These are phyloP conservation scores for Takifugu ocellatus DNA, from an alignment of 2,797 vertebrate genomes.

Conservation along the genomic window DNA sequence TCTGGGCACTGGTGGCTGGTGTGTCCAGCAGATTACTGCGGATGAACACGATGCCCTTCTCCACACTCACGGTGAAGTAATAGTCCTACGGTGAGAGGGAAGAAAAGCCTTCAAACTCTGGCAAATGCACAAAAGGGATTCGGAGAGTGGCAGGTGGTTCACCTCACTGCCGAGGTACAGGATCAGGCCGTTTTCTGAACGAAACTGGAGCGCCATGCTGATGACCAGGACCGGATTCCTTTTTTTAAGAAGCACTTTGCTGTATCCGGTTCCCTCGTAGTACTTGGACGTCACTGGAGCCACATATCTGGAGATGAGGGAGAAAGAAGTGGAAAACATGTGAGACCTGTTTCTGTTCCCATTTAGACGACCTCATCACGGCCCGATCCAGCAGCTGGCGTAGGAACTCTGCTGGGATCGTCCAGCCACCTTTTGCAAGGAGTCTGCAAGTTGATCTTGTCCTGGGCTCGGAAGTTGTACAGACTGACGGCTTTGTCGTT, in stretches of 20 bases:
- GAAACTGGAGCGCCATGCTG: constrained; percentile 11
- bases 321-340: constrained; percentile 1
- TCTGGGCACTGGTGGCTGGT: rapidly evolving
- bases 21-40: constrained; percentile 15
- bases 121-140: neutral
- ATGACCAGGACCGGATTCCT: rapidly evolving
- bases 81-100: constrained; percentile 45
- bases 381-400: neutral
- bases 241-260: constrained; percentile 25
- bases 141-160: constrained; percentile 3
- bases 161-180: constrained; percentile 65
- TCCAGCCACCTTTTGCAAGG: constrained; percentile 75
- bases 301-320: constrained; percentile 50
- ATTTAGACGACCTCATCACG: neutral
- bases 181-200: constrained; percentile 66
- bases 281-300: constrained; percentile 14
- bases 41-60: constrained; percentile 52
- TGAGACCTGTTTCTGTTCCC: too few species aligned
- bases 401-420: neutral
- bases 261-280: constrained; percentile 74
- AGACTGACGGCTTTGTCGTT: constrained; percentile 87
- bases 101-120: neutral
- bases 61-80: constrained; percentile 66
- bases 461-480: constrained; percentile 84
- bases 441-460: constrained; percentile 41